phyloP scores from a whole-genome alignment of 2,888 invertebrate genomes.

The Eupeodes latifasciatus region DNA sequence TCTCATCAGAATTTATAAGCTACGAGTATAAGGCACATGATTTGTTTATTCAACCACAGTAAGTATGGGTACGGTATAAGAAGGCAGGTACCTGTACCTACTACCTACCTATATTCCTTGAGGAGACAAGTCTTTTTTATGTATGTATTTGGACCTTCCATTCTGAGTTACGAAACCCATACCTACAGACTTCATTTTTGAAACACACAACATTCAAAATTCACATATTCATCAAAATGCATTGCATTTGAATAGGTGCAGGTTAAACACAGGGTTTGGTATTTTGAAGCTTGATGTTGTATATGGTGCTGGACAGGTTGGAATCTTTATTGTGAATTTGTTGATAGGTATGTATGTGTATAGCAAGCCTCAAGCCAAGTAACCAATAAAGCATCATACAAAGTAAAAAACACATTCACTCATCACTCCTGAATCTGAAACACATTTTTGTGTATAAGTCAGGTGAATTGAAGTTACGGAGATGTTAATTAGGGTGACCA shows the following conservation, averaged over 20 bases:
- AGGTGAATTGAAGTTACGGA: constrained; percentile 13
- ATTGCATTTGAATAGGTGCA: background rate
- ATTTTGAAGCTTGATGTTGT: constrained; percentile 1
- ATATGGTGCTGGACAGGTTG: background rate
- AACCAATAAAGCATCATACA: constrained; percentile 60
- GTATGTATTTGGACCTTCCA: background rate
- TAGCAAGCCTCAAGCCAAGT: constrained; percentile 48
- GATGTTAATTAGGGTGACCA: background rate
- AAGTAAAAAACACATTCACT: constrained; percentile 59
- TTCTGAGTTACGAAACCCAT: no score
- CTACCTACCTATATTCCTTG: constrained; percentile 1
- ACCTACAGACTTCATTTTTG: background rate
- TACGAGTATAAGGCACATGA: constrained; percentile 9
- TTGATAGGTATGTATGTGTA: no score
- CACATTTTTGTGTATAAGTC: background rate
- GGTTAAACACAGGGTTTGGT: background rate
- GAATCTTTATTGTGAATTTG: constrained; percentile 16
- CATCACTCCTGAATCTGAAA: background rate
- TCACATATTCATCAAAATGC: constrained; percentile 41
- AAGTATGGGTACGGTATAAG: no score
- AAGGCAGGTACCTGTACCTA: no score
- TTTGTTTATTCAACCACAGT: constrained; percentile 56
- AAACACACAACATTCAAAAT: constrained; percentile 51
- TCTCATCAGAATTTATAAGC: constrained; percentile 8
- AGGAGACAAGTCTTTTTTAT: constrained; percentile 25